Conservation (phyloP, 2,888 invertebrate genomes). For the Anaspis maculata region DNA sequence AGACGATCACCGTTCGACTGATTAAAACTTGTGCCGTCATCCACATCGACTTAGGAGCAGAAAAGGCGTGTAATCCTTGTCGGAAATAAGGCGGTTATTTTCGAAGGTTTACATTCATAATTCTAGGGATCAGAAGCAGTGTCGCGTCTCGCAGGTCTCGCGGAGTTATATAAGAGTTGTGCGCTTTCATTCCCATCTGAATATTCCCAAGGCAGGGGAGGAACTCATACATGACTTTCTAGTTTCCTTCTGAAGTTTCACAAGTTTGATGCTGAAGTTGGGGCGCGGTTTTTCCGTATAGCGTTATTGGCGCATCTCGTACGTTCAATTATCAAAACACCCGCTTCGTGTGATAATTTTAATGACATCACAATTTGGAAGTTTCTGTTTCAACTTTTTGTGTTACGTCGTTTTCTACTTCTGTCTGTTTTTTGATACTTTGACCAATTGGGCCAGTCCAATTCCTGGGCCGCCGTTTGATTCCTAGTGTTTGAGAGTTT, state of each 20-base stretch:
- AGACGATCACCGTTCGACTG: too few species aligned
- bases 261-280: slow-evolving; percentile 14
- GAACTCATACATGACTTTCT: slow-evolving; percentile 18
- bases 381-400: too few species aligned
- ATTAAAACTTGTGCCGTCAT: slow-evolving; percentile 13
- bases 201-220: slow-evolving; percentile 15
- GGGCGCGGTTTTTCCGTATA: slow-evolving; percentile 14
- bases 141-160: slow-evolving; percentile 6
- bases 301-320: slow-evolving; percentile 10
- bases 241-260: slow-evolving; percentile 10
- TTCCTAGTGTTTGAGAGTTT: too few species aligned
- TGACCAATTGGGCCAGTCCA: too few species aligned
- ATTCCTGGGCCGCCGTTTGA: too few species aligned
- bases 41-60: slow-evolving; percentile 4
- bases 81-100: slow-evolving; percentile 14
- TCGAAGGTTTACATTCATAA: slow-evolving; percentile 18
- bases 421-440: too few species aligned
- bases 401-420: too few species aligned
- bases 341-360: too few species aligned
- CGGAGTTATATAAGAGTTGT: slow-evolving; percentile 10
- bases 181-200: slow-evolving; percentile 16
- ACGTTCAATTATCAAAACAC: slow-evolving; percentile 21
- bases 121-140: slow-evolving; percentile 14
- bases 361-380: too few species aligned
- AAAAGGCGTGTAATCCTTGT: slow-evolving; percentile 12